Conservation (phyloP, 2,888 invertebrate species). For the Catocala sponsa region DNA sequence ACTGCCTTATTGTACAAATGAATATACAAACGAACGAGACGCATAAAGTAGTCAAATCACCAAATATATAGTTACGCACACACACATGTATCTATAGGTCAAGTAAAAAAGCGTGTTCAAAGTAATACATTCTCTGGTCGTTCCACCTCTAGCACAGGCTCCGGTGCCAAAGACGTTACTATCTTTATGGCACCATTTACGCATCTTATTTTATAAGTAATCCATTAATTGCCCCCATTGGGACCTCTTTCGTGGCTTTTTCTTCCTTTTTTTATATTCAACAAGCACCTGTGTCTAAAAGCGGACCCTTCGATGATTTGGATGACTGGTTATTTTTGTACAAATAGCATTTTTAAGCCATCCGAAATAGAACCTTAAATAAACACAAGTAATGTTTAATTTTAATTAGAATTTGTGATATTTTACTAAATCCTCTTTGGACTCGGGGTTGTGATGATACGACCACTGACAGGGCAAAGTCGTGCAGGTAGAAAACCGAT, state of each 20-base stretch:
- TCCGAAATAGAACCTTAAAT: conserved; percentile 28
- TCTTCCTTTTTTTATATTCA: conserved; percentile 53
- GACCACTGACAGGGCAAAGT: conserved; percentile 68
- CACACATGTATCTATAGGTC: no score
- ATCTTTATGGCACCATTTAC: conserved; percentile 61
- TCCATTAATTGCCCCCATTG: conserved; percentile 80
- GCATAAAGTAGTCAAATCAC: not conserved
- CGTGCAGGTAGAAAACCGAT: conserved; percentile 83
- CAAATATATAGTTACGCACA: not conserved
- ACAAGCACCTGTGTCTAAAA: conserved; percentile 79
- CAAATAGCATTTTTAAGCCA: conserved; percentile 56
- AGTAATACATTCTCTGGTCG: conserved; percentile 18
- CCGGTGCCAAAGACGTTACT: conserved; percentile 52
- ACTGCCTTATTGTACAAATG: no score
- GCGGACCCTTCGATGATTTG: conserved; percentile 70
- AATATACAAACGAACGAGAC: no score
- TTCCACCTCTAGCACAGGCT: conserved; percentile 23
- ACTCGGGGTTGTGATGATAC: conserved; percentile 72
- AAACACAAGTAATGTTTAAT: not conserved
- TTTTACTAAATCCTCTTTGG: conserved; percentile 66
- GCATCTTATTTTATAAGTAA: conserved; percentile 72
- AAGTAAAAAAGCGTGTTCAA: conserved; percentile 1
- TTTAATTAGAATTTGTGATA: conserved; percentile 17
- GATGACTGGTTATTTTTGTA: conserved; percentile 80
- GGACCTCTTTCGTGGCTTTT: conserved; percentile 51